Evolutionary conservation across 2,888 invertebrate genomes (phyloP), one percentile per base, ranked within the genome.

Genomic region (Eupithecia vulgata): DNA sequence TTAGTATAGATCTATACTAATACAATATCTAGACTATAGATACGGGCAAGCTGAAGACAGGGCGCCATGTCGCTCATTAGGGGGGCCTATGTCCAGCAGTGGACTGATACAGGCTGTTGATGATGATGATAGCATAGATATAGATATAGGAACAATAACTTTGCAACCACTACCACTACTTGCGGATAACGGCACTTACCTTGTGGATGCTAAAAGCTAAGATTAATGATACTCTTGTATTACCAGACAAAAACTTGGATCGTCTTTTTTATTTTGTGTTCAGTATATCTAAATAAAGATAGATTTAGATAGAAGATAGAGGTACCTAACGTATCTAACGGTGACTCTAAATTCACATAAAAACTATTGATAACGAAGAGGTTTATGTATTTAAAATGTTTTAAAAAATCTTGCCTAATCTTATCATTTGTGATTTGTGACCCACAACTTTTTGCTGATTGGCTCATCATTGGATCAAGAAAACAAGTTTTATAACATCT

Each of bases 391-490:
- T 1, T 57, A 0, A 13, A 57, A 57, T 25, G 12, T 57, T 57
- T 5, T 12, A 13, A 57, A 57, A 52, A 45, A 52, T 12, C 52
- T 52, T 21, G 52, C 4, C 21, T 21, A 52, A 52, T 21, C 21
- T 52, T 13, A 57, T 57, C 13, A 57, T 57, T 25, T 25, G 57
- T 57, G 57, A 57, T 61, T 61, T 61, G 61, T 34, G 61, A 61
- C 61, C 61, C 34, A 61, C 61, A 17, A 17, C 17, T 15, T 61
- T 34, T 61, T 61, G 57, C 61, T 61, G 61, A 61, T 61, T 61
- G 61, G 61, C 61, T 61, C 61, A 61, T 17, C 61, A 17, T 61
- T 34, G 17, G 61, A 34, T 17, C 61, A 34, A 61, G 61, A 61
- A 61, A 61, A 40, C 34, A 40, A 34, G 35, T 64, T 21, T 37